phyloP scores from a whole-genome alignment of 2,888 invertebrate genomes.

The Tethea ocularis region DNA sequence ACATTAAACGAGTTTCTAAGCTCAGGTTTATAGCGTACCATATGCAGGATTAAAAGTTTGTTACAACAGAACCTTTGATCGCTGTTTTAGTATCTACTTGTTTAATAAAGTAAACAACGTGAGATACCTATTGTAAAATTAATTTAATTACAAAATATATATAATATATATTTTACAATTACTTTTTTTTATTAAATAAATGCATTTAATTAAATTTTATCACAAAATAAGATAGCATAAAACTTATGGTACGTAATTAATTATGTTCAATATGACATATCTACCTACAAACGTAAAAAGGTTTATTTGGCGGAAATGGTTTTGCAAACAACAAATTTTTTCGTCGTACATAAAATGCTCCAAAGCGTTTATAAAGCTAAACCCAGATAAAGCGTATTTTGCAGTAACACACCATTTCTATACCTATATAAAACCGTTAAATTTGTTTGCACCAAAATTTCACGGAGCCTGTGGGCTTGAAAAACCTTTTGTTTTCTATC shows the following conservation, averaged over 20 bases:
- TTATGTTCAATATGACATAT: too few relatives aligned
- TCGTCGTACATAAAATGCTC: background rate
- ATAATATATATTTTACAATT: too few relatives aligned
- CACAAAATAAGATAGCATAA: too few relatives aligned
- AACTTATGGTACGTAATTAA: too few relatives aligned
- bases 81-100: too few relatives aligned
- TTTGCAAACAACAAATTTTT: background rate
- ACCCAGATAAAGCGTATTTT: background rate
- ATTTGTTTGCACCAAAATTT: slow-evolving; percentile 18
- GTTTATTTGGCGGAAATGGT: background rate
- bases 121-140: too few relatives aligned
- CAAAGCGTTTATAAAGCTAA: background rate
- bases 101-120: too few relatives aligned
- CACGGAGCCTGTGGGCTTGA: slow-evolving; percentile 16
- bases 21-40: background rate
- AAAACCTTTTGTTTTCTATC: slow-evolving; percentile 24
- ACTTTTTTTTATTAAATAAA: too few relatives aligned
- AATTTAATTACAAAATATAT: too few relatives aligned
- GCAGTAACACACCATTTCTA: background rate
- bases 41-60: background rate
- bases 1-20: background rate
- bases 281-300: too few relatives aligned
- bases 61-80: too few relatives aligned
- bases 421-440: slow-evolving; percentile 27
- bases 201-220: too few relatives aligned